These are phyloP conservation scores for Amblyteles armatorius DNA, from an alignment of 2,888 invertebrate species.

Conservation along the genomic window DNA sequence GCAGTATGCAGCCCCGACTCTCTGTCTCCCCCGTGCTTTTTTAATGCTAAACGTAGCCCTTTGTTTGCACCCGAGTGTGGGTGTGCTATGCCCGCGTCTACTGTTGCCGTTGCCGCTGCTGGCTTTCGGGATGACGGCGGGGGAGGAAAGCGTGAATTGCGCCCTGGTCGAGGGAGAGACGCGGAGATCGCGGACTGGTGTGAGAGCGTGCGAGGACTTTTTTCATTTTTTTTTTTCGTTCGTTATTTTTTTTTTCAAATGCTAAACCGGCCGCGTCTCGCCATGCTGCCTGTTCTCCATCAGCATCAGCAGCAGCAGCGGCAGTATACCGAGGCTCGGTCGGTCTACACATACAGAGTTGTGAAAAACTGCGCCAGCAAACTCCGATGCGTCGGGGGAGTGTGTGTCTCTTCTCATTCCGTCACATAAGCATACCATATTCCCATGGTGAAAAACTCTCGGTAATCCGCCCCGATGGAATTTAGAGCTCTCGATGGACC, in stretches of 20 bases:
- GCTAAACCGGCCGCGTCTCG: conserved; percentile 75
- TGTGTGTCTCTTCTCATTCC: neutral
- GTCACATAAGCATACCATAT: neutral
- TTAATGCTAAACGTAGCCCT: conserved; percentile 81
- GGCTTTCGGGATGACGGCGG: conserved; percentile 8
- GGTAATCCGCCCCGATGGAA: neutral
- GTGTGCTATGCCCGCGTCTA: conserved; percentile 10
- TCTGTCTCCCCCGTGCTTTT: conserved; percentile 74
- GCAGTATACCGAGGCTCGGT: neutral
- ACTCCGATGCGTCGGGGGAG: neutral
- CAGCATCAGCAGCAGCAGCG: conserved; percentile 18
- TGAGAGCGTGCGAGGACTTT: conserved; percentile 72
- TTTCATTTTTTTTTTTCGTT: conserved; percentile 72
- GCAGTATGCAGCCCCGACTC: conserved; percentile 41
- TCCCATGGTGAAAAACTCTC: neutral
- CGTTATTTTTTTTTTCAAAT: conserved; percentile 74
- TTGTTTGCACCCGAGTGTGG: conserved; percentile 61
- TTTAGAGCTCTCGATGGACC: neutral
- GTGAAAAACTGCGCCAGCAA: conserved; percentile 26
- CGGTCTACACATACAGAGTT: conserved; percentile 41
- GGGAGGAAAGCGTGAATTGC: conserved; percentile 43
- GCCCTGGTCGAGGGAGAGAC: conserved; percentile 28
- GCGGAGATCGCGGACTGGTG: conserved; percentile 70
- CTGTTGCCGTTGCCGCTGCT: conserved; percentile 23
- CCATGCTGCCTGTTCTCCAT: conserved; percentile 25